Conservation (phyloP, 2,888 invertebrate genomes). For the Deroplatys truncata region DNA sequence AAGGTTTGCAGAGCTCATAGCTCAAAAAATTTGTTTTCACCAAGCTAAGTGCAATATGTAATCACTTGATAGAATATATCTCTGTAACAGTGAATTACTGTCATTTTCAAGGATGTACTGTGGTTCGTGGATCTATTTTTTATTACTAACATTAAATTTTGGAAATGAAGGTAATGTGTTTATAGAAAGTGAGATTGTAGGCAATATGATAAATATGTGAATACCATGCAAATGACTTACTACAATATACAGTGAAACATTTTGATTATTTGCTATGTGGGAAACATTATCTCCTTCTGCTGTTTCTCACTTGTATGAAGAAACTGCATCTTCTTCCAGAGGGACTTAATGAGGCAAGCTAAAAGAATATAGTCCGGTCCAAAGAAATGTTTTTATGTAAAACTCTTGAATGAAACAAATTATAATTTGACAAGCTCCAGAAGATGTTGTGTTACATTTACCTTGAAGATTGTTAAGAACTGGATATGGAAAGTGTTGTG, state of each 20-base stretch:
- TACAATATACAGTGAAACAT: not conserved
- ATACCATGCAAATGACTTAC: not conserved
- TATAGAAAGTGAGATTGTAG: not conserved
- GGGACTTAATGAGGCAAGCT: conserved; percentile 1
- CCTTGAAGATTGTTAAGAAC: not conserved
- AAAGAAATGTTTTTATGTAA: conserved; percentile 19
- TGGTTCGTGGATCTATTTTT: conserved; percentile 8
- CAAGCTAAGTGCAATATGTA: not conserved
- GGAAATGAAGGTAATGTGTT: not conserved
- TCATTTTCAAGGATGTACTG: not conserved
- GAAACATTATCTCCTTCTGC: not conserved
- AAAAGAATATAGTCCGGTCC: conserved; percentile 19
- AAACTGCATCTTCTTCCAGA: not conserved
- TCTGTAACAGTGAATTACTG: not conserved
- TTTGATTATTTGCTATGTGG: not conserved
- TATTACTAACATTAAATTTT: conserved; percentile 2
- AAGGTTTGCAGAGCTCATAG: not conserved
- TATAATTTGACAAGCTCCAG: not conserved
- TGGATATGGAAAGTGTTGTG: conserved; percentile 10
- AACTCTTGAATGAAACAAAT: not conserved
- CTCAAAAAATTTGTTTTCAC: conserved; percentile 9
- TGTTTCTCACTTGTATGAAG: not conserved
- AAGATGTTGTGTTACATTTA: not conserved
- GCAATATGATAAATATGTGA: not conserved
- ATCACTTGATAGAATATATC: not conserved